These are phyloP conservation scores for Plectropomus leopardus DNA, from an alignment of 2,113 vertebrate species.

Conservation along the genomic window DNA sequence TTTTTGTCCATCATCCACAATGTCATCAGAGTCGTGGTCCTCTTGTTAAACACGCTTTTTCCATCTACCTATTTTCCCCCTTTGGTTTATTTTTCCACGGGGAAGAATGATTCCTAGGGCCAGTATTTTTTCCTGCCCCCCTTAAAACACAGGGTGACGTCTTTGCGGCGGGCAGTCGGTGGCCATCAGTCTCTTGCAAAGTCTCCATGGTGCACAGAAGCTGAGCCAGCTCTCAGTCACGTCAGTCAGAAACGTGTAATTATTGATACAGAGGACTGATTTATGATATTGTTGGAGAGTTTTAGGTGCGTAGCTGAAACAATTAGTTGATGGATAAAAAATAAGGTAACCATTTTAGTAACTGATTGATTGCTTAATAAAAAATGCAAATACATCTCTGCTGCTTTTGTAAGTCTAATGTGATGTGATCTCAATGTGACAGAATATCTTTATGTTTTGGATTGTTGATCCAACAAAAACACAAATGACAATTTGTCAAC, in stretches of 20 bases:
- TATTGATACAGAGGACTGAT: not conserved
- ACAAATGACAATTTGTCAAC: not conserved
- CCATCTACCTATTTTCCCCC: slow-evolving; percentile 24
- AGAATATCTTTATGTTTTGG: not conserved
- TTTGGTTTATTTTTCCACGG: slow-evolving; percentile 61
- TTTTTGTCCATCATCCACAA: not conserved
- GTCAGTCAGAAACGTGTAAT: slow-evolving; percentile 24
- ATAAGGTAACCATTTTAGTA: not conserved
- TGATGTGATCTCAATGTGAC: not conserved
- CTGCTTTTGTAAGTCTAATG: not conserved
- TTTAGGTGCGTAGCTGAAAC: not conserved
- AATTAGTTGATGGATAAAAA: not conserved
- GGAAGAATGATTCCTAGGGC: slow-evolving; percentile 26
- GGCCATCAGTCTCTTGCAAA: slow-evolving; percentile 38
- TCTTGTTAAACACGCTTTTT: slow-evolving; percentile 36
- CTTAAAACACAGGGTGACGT: slow-evolving; percentile 60
- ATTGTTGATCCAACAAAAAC: not conserved
- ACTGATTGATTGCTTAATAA: not conserved
- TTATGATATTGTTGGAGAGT: not conserved
- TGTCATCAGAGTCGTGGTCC: slow-evolving; percentile 5
- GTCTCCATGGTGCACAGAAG: slow-evolving; percentile 24
- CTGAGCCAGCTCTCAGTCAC: slow-evolving; percentile 37
- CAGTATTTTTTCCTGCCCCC: slow-evolving; percentile 55
- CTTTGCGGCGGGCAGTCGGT: slow-evolving; percentile 57
- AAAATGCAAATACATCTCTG: too few relatives aligned